A percentile compares a stretch with the other conserved stretches of the same genome.
These are phyloP conservation scores for Crematogaster levior DNA, from an alignment of 2,888 invertebrate genomes.

Conservation along the genomic window DNA sequence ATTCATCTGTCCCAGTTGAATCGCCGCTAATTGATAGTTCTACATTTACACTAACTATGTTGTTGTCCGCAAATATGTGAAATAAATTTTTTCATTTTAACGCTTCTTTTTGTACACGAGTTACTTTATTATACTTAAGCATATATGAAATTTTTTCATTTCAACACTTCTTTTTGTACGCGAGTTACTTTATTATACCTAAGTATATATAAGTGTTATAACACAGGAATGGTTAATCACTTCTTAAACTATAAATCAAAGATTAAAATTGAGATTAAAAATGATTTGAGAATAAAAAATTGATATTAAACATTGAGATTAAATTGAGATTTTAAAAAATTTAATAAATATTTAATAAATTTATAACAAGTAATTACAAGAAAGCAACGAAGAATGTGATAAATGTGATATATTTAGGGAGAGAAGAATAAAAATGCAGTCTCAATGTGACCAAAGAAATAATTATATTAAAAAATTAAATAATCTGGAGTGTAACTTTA, in stretches of 20 bases:
- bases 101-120: not conserved
- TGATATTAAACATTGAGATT: too few relatives aligned
- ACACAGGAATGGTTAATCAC: not conserved
- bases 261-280: not conserved
- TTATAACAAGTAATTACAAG: not conserved
- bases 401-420: not conserved
- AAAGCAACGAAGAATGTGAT: not conserved
- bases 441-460: not conserved
- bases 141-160: not conserved
- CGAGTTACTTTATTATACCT: not conserved
- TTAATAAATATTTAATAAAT: not conserved
- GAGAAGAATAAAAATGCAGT: not conserved
- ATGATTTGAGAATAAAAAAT: too few relatives aligned
- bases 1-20: constrained; percentile 58
- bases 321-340: too few relatives aligned
- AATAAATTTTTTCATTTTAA: not conserved
- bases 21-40: constrained; percentile 65
- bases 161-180: not conserved
- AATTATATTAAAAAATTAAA: not conserved
- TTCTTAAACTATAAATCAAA: not conserved
- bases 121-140: not conserved
- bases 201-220: not conserved
- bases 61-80: not conserved
- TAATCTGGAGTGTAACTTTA: not conserved
- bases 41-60: not conserved